Conservation (phyloP, 2,888 invertebrate species). For the Mimumesa dahlbomi region DNA sequence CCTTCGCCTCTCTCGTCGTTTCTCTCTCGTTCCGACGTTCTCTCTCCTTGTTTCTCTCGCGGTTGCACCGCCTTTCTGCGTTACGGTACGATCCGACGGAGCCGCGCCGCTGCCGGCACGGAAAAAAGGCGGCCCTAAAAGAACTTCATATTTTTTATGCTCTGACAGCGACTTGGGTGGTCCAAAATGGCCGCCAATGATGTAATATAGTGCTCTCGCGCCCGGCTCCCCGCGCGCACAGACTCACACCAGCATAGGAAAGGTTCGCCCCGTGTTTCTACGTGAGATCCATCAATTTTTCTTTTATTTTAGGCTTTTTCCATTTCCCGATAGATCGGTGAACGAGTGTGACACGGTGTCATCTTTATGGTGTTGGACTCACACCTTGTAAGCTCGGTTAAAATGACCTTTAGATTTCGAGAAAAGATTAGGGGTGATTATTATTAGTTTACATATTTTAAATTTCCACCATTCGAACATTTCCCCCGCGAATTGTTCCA, state of each 20-base stretch:
- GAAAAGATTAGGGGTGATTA: no score
- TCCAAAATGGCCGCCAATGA: slow-evolving; percentile 81
- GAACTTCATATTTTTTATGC: slow-evolving; percentile 81
- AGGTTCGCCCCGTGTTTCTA: slow-evolving; percentile 49
- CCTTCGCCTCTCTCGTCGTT: no score
- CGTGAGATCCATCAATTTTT: no score
- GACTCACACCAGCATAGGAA: slow-evolving; percentile 62
- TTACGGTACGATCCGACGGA: slow-evolving; percentile 69
- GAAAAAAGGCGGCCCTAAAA: slow-evolving; percentile 81
- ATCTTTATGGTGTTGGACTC: no score
- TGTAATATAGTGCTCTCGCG: slow-evolving; percentile 78
- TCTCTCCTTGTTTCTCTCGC: slow-evolving; percentile 43
- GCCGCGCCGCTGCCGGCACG: slow-evolving; percentile 77
- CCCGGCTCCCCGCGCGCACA: slow-evolving; percentile 46
- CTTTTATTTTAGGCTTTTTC: no score
- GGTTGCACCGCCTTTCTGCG: slow-evolving; percentile 71
- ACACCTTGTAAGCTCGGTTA: no score
- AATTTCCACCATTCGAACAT: no score
- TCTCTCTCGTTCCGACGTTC: background rate
- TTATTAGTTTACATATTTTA: no score
- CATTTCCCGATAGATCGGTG: no score
- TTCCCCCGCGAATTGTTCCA: no score
- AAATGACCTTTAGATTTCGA: no score
- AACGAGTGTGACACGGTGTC: no score
- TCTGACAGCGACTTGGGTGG: slow-evolving; percentile 80